Percentiles rank a stretch among this genome's conserved stretches.
These are phyloP conservation scores for Philonicus albiceps DNA, from an alignment of 2,888 invertebrate genomes.

Conservation along the genomic window DNA sequence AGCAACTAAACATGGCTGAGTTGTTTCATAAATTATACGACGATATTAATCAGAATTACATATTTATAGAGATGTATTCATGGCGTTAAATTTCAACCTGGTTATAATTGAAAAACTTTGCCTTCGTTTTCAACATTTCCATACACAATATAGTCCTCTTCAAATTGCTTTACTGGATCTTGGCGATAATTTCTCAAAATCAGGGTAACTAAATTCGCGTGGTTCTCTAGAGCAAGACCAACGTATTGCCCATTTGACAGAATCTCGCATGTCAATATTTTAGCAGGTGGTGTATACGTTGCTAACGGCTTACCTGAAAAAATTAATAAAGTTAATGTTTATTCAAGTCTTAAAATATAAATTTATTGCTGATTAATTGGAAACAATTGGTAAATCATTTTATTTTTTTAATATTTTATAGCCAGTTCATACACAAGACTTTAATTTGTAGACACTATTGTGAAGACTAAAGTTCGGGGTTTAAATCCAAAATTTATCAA, in stretches of 20 bases:
- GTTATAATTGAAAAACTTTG: constrained; percentile 66
- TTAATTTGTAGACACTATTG: too few species aligned
- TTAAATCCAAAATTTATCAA: too few species aligned
- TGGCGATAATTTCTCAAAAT: constrained; percentile 64
- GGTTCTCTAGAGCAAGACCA: constrained; percentile 74
- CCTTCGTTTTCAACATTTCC: constrained; percentile 69
- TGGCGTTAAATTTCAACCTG: not conserved
- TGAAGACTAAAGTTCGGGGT: too few species aligned
- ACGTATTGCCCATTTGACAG: constrained; percentile 76
- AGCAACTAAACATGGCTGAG: not conserved
- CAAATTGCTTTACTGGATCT: constrained; percentile 50
- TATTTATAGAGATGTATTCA: not conserved
- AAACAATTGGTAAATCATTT: too few species aligned
- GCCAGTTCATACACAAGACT: too few species aligned
- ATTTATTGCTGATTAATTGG: too few species aligned
- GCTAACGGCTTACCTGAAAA: constrained; percentile 77
- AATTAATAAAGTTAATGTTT: constrained; percentile 1
- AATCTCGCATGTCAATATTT: constrained; percentile 80
- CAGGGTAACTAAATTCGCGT: constrained; percentile 71
- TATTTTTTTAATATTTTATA: too few species aligned
- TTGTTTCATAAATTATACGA: not conserved
- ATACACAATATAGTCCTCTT: constrained; percentile 59
- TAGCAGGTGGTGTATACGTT: constrained; percentile 78
- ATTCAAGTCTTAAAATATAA: not conserved
- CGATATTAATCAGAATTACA: not conserved